A percentile compares a stretch with the other conserved stretches of the same genome.
phyloP scores from a whole-genome alignment of 2,113 vertebrate genomes.

The Willisornis vidua region DNA sequence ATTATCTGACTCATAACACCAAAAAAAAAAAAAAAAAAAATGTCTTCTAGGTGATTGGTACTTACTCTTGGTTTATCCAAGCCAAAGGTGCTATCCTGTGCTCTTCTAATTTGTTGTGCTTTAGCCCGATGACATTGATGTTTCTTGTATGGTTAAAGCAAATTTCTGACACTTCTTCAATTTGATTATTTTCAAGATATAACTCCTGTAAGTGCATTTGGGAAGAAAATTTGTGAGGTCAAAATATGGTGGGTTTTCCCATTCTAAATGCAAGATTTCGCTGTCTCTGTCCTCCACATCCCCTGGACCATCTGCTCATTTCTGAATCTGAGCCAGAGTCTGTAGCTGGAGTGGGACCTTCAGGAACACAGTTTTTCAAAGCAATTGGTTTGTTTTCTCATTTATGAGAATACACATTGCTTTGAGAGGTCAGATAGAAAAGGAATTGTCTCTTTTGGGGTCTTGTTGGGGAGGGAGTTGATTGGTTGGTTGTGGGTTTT shows the following conservation, averaged over 20 bases:
- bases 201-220: conserved; percentile 83
- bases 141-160: conserved; percentile 88
- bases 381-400: background rate
- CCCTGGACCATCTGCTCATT: background rate
- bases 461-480: background rate
- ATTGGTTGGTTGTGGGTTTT: background rate
- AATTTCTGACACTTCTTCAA: conserved; percentile 93
- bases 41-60: background rate
- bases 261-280: background rate
- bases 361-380: background rate
- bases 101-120: conserved; percentile 93
- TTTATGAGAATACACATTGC: background rate
- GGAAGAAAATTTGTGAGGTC: background rate
- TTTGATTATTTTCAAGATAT: conserved; percentile 91
- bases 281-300: background rate
- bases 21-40: background rate
- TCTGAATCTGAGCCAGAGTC: background rate
- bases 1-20: background rate
- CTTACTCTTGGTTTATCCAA: conserved; percentile 94
- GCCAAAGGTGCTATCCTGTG: conserved; percentile 88
- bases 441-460: background rate
- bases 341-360: background rate
- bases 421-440: background rate
- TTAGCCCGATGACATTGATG: conserved; percentile 87
- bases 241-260: background rate